Evolutionary conservation across 2,888 invertebrate species (phyloP), one percentile per base, ranked within the genome.

Genomic region (Oxyteleia sp.): DNA sequence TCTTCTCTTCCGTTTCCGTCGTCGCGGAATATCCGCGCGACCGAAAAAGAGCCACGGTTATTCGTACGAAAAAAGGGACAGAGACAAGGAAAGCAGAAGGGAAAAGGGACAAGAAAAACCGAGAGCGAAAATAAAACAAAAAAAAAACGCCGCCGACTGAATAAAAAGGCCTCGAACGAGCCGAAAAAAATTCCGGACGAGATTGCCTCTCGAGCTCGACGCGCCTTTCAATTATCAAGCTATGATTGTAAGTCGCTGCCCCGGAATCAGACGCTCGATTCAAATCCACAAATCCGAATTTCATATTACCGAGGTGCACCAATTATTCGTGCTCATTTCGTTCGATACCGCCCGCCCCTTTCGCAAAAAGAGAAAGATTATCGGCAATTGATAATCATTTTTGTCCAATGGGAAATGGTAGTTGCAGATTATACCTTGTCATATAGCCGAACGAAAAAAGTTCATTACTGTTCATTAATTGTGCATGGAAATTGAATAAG

Each of bases 221-320:
- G 72, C 69, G 78, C 71, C 76, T 80, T 84, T 80, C 75, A 80
- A 80, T 84, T 80, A 84, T 76, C 66, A 49, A 45, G 69, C 80
- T 63, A 63, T 76, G 68, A 72, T 76, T 84, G 75, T 72, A 71
- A 84, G 80, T 71, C 76, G 32, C 16, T 43, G 55, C 38, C 20
- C 35, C 51, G 49, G 18, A 55, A 55, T 32, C 64, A 76, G 66
- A 45, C 43, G 51, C 57, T 79, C 63, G 29, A 75, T 69, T 82
- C 59, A 51, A 71, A 64, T 64, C 35, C 64, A 53, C 49, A 18
- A 75, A 63, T 69, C 38, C 63, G 71, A 82, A 82, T 43, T 64
- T 75, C 55, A 43, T 38, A 75, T 63, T 57, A 47, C 13, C 55
- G 68, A 35, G 45, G n/a, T 18, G 43, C 15, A 23, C 63, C 53